Percentiles rank a stretch among this genome's conserved stretches.
These are phyloP conservation scores for Daubentonia madagascariensis DNA, from an alignment of 2,113 vertebrate genomes.

Conservation along the genomic window DNA sequence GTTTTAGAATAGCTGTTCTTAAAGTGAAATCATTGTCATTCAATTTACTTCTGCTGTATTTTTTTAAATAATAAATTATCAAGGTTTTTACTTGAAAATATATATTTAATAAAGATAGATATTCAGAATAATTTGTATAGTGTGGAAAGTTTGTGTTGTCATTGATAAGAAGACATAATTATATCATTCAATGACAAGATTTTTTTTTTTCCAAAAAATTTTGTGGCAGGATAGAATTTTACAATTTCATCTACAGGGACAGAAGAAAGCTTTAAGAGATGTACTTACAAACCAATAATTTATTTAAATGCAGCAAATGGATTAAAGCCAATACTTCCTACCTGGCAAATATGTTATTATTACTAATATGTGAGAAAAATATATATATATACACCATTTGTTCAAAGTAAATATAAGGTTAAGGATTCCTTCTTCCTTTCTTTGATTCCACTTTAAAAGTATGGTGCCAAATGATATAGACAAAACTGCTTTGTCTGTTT, in stretches of 20 bases:
- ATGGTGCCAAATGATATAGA: not conserved
- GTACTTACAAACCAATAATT: not conserved
- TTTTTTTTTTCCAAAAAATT: constrained; percentile 30
- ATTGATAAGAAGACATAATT: constrained; percentile 52
- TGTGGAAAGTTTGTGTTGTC: constrained; percentile 55
- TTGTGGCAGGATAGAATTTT: constrained; percentile 31
- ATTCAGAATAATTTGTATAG: not conserved
- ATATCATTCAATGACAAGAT: constrained; percentile 62
- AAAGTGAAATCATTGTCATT: constrained; percentile 62
- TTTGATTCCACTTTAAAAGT: constrained; percentile 11
- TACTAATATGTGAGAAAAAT: not conserved
- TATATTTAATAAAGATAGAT: not conserved
- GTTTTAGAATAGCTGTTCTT: constrained; percentile 12
- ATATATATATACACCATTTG: not conserved
- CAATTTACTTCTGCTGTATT: constrained; percentile 52
- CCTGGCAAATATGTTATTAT: not conserved
- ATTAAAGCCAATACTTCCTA: not conserved
- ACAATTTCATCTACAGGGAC: constrained; percentile 61
- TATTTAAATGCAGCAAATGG: not conserved
- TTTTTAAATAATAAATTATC: not conserved
- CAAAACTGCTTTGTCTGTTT: not conserved
- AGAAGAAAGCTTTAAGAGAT: not conserved
- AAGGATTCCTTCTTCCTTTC: constrained; percentile 62
- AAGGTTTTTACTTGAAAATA: not conserved
- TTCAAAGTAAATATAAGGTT: constrained; percentile 34